These are phyloP conservation scores for Synanthedon andrenaeformis DNA, from an alignment of 2,888 invertebrate genomes.

Conservation along the genomic window DNA sequence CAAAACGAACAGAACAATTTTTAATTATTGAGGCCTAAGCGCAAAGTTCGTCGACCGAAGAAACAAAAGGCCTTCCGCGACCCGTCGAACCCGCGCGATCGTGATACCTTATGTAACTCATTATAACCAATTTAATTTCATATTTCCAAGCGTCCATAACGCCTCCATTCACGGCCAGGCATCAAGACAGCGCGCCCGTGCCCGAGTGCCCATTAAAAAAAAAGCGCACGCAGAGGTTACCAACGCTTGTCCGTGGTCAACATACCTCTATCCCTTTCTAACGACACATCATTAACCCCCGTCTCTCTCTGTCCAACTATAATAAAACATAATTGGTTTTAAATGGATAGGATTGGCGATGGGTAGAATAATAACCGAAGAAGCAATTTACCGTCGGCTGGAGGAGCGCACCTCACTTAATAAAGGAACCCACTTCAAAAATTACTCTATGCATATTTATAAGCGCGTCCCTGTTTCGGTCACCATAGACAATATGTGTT, in stretches of 20 bases:
- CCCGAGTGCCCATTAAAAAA: slow-evolving; percentile 22
- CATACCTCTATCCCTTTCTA: slow-evolving; percentile 27
- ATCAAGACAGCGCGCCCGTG: slow-evolving; percentile 37
- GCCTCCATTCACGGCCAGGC: slow-evolving; percentile 43
- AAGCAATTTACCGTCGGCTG: slow-evolving; percentile 44
- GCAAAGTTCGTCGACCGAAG: slow-evolving; percentile 32
- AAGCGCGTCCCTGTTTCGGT: slow-evolving; percentile 21
- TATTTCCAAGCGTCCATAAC: slow-evolving; percentile 54
- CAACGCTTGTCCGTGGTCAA: slow-evolving; percentile 32
- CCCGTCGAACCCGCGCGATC: slow-evolving; percentile 32
- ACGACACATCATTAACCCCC: slow-evolving; percentile 13
- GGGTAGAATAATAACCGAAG: slow-evolving; percentile 40
- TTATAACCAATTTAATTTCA: slow-evolving; percentile 58
- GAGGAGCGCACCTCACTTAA: slow-evolving; percentile 37
- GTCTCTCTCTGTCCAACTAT: slow-evolving; percentile 35
- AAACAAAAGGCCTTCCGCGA: slow-evolving; percentile 44
- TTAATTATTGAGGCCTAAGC: slow-evolving; percentile 33
- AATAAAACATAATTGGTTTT: slow-evolving; percentile 68
- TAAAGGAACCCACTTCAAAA: slow-evolving; percentile 36
- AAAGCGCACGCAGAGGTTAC: slow-evolving; percentile 17
- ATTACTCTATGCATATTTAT: slow-evolving; percentile 55
- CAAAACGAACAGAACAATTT: slow-evolving; percentile 22
- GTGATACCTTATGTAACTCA: slow-evolving; percentile 52
- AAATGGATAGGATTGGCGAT: slow-evolving; percentile 67
- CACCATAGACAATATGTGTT: slow-evolving; percentile 17